Evolutionary conservation across 2,113 vertebrate species (phyloP).

Genomic region (Leucopsar rothschildi): DNA sequence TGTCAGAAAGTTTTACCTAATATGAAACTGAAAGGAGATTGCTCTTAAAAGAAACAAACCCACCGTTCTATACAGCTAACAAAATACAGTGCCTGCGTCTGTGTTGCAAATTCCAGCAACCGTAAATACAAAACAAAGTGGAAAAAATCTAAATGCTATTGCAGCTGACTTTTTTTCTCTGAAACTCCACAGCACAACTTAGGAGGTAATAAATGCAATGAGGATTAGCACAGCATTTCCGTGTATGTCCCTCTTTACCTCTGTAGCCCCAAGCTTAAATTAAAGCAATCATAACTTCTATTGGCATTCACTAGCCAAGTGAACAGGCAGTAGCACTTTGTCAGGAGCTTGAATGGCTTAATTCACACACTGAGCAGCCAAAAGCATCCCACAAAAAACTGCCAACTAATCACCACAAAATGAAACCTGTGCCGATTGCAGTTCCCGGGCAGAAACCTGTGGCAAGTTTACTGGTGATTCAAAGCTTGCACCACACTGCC

Average conservation of each 20-base stretch:
- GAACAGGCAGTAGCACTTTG: background rate
- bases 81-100: background rate
- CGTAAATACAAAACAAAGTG: background rate
- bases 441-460: background rate
- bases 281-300: background rate
- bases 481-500: background rate
- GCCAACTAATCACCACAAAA: background rate
- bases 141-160: background rate
- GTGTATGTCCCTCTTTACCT: accelerated
- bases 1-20: background rate
- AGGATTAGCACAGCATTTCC: background rate
- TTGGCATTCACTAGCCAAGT: background rate
- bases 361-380: background rate
- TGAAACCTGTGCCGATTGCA: accelerated
- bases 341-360: background rate
- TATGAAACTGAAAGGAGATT: background rate
- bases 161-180: background rate
- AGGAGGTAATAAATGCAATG: background rate
- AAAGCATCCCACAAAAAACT: background rate
- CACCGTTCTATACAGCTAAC: background rate
- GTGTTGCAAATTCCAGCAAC: background rate
- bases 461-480: background rate
- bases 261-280: background rate
- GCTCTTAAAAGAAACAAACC: background rate
- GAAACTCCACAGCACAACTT: background rate